Percentiles rank a stretch among this genome's conserved stretches.
phyloP scores from a whole-genome alignment of 2,888 invertebrate species.

The Heterodera filipjevi region DNA sequence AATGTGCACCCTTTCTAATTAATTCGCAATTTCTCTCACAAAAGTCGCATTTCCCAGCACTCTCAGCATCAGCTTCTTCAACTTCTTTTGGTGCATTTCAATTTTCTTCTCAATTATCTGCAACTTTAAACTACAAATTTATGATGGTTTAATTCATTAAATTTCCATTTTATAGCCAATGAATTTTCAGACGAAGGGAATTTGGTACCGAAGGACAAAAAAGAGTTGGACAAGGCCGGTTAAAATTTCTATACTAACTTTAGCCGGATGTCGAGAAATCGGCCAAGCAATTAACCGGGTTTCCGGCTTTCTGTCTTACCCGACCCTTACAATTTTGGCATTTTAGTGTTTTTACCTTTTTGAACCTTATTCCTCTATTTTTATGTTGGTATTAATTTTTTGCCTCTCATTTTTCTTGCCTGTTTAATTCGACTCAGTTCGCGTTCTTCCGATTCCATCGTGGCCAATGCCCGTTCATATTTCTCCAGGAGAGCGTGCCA shows the following conservation, averaged over 20 bases:
- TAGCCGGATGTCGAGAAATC: too few relatives aligned
- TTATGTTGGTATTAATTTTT: too few relatives aligned
- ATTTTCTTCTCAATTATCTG: conserved; percentile 30
- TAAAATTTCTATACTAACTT: too few relatives aligned
- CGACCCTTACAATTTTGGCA: too few relatives aligned
- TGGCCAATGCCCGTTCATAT: conserved; percentile 21
- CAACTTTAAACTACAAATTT: conserved; percentile 15
- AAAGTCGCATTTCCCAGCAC: conserved; percentile 24
- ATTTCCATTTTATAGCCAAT: neutral
- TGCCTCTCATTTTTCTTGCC: neutral
- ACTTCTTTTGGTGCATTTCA: conserved; percentile 29
- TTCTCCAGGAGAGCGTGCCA: conserved; percentile 26
- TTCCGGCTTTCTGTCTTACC: too few relatives aligned
- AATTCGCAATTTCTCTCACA: neutral
- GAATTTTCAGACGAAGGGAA: neutral
- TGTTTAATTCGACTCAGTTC: conserved; percentile 23
- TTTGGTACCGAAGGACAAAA: too few relatives aligned
- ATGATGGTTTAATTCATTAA: neutral
- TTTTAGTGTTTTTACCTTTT: too few relatives aligned
- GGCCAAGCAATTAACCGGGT: too few relatives aligned
- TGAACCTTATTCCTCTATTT: too few relatives aligned
- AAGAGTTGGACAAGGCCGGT: too few relatives aligned
- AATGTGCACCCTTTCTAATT: neutral
- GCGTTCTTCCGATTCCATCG: conserved; percentile 30
- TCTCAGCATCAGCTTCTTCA: conserved; percentile 26